Conservation (phyloP, 53 echinoderm and acorn worm genomes). For the Zoroaster sp. region DNA sequence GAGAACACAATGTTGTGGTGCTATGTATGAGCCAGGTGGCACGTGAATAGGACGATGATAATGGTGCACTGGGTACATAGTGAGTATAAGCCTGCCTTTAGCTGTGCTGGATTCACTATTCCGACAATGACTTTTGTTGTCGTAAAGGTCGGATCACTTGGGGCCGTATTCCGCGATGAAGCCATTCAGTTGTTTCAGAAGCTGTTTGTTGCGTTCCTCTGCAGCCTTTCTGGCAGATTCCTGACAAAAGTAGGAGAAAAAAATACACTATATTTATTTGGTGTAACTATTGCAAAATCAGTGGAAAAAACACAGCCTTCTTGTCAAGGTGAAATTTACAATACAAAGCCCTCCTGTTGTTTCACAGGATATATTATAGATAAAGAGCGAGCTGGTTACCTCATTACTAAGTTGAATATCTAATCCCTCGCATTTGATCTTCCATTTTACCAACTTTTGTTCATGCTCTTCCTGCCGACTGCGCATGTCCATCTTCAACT, state of each 20-base stretch:
- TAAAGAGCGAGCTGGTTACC: slow-evolving; percentile 61
- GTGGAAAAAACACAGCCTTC: neutral
- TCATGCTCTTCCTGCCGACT: slow-evolving; percentile 76
- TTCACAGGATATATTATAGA: no score
- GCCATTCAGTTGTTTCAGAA: slow-evolving; percentile 80
- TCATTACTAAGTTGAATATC: slow-evolving; percentile 81
- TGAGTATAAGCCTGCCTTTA: no score
- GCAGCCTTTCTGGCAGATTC: slow-evolving; percentile 68
- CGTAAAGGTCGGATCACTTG: slow-evolving; percentile 20
- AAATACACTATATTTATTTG: neutral
- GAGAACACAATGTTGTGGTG: no score
- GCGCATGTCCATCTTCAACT: slow-evolving; percentile 73
- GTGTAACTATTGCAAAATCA: neutral
- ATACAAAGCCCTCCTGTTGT: no score
- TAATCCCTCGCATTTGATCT: slow-evolving; percentile 83
- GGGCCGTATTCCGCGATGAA: slow-evolving; percentile 89
- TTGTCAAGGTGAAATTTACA: neutral
- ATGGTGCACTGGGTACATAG: no score
- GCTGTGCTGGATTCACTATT: no score
- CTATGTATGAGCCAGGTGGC: no score
- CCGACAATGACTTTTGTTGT: no score
- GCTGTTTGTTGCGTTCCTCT: slow-evolving; percentile 92
- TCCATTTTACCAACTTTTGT: slow-evolving; percentile 66
- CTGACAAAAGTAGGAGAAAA: slow-evolving; percentile 28
- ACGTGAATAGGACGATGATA: no score